These are phyloP conservation scores for Mugil cephalus DNA, from an alignment of 2,113 vertebrate genomes.

Conservation along the genomic window DNA sequence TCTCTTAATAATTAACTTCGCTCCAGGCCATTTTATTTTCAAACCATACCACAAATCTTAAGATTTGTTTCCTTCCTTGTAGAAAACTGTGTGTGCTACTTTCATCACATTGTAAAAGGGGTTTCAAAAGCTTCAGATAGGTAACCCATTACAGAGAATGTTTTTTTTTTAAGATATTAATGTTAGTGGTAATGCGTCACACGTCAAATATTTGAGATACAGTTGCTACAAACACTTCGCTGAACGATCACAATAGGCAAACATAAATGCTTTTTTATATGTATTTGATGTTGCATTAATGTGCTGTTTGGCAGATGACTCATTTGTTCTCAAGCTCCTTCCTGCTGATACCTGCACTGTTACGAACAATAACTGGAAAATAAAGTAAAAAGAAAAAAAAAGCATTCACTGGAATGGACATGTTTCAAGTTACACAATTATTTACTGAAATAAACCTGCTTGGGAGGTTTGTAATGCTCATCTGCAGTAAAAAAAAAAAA, in stretches of 20 bases:
- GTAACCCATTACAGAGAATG: not conserved
- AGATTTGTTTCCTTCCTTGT: not conserved
- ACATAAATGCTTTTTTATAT: not conserved
- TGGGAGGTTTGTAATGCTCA: not conserved
- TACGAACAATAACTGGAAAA: too few relatives aligned
- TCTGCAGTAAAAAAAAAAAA: not conserved
- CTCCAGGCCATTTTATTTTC: not conserved
- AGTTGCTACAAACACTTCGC: not conserved
- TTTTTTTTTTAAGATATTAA: not conserved
- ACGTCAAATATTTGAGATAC: slow-evolving; percentile 4
- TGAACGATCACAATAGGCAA: not conserved
- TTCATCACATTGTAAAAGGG: not conserved
- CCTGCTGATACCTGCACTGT: not conserved
- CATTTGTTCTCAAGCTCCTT: not conserved
- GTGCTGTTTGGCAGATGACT: not conserved
- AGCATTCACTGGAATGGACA: too few relatives aligned
- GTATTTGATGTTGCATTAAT: not conserved
- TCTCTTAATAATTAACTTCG: not conserved
- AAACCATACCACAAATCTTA: not conserved
- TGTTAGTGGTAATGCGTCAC: not conserved
- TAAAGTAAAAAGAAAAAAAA: too few relatives aligned
- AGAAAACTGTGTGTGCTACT: not conserved
- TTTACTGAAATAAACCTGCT: not conserved
- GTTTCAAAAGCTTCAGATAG: too few relatives aligned
- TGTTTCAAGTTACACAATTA: not conserved